Percentiles rank a stretch among this genome's conserved stretches.
phyloP scores from a whole-genome alignment of 2,113 vertebrate genomes.

The Aleadryas rufinucha region DNA sequence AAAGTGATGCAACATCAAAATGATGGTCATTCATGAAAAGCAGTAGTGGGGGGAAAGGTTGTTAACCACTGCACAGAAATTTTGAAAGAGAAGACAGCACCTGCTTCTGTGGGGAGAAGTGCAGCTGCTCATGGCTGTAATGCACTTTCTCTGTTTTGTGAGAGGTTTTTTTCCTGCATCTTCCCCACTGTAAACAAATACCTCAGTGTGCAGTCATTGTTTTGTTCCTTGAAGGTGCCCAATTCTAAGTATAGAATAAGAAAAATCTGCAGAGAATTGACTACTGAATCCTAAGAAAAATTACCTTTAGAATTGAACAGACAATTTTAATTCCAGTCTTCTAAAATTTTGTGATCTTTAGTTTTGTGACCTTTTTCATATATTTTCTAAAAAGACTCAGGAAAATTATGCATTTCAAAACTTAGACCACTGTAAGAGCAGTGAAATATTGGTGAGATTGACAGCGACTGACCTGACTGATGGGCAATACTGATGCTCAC shows the following conservation, averaged over 20 bases:
- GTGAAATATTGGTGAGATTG: not conserved
- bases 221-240: not conserved
- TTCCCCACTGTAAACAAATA: not conserved
- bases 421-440: not conserved
- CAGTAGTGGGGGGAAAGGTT: not conserved
- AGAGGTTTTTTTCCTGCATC: not conserved
- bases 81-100: not conserved
- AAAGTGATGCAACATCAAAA: not conserved
- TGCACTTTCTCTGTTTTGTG: not conserved
- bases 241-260: rapidly evolving
- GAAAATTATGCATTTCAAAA: not conserved
- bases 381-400: not conserved
- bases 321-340: not conserved
- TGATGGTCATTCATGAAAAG: not conserved
- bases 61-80: not conserved
- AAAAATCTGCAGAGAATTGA: not conserved
- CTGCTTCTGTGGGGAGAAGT: not conserved
- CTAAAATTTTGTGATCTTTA: not conserved
- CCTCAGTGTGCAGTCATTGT: not conserved
- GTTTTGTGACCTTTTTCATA: not conserved
- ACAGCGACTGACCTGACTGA: not conserved
- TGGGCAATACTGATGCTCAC: not conserved
- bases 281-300: not conserved
- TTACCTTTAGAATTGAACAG: not conserved
- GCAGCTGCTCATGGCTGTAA: not conserved